Evolutionary conservation across 2,888 invertebrate genomes (phyloP).

Genomic region (Bombylius discolor): DNA sequence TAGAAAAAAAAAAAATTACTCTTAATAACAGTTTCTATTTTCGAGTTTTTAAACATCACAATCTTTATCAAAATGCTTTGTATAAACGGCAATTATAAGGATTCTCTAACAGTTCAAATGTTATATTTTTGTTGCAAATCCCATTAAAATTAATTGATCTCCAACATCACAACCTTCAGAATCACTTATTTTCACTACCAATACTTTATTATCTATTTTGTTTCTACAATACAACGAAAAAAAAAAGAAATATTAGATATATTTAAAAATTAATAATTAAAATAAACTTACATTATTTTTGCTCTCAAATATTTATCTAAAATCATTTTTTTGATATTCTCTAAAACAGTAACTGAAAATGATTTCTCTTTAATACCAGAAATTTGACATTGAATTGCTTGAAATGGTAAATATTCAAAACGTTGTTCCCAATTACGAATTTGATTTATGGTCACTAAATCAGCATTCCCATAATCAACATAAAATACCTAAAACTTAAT

Average conservation of each 20-base stretch:
- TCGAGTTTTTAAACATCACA: too few species aligned
- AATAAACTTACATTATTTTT: neutral
- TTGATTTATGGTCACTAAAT: constrained; percentile 19
- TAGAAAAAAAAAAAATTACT: too few species aligned
- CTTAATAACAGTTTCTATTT: too few species aligned
- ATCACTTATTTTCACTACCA: neutral
- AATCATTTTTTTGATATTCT: constrained; percentile 2
- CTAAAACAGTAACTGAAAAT: neutral
- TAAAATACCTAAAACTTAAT: constrained; percentile 24
- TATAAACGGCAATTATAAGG: too few species aligned
- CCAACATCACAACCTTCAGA: neutral
- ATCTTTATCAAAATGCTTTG: too few species aligned
- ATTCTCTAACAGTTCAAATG: too few species aligned
- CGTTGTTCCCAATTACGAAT: constrained; percentile 22
- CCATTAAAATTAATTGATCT: neutral
- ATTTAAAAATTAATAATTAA: neutral
- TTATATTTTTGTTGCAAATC: neutral
- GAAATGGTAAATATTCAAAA: constrained; percentile 23
- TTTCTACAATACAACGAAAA: neutral
- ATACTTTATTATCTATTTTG: neutral
- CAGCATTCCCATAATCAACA: constrained; percentile 30
- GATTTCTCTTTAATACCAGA: constrained; percentile 13
- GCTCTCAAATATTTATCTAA: constrained; percentile 1
- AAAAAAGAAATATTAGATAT: neutral
- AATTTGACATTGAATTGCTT: constrained; percentile 24